phyloP scores from a whole-genome alignment of 1,140 invertebrate species.

The Triops cancriformis region DNA sequence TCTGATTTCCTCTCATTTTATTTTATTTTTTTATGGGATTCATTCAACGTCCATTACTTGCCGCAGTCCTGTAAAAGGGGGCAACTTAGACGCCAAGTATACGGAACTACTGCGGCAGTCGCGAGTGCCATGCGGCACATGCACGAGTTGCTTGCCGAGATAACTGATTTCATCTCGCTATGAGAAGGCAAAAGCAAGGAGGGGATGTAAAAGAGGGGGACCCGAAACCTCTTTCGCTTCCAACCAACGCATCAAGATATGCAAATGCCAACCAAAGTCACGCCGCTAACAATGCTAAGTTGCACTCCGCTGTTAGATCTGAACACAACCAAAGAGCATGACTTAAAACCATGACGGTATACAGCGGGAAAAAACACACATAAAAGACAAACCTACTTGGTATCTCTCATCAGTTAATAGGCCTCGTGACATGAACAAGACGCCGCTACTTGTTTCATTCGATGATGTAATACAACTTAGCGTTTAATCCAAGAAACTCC shows the following conservation, averaged over 20 bases:
- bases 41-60: not conserved
- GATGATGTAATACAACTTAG: not conserved
- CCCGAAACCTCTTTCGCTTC: not conserved
- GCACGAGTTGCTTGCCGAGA: not conserved
- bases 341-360: not conserved
- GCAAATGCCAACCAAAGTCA: constrained; percentile 2
- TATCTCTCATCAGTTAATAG: not conserved
- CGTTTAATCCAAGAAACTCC: not conserved
- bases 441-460: not conserved
- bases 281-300: not conserved
- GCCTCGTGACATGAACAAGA: constrained; percentile 2
- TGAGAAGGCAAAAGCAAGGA: not conserved
- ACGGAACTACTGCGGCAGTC: not conserved
- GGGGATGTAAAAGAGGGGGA: not conserved
- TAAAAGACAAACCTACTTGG: not conserved
- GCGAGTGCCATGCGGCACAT: not conserved
- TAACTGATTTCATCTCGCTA: not conserved
- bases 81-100: not conserved
- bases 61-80: not conserved
- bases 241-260: constrained; percentile 10
- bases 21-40: not conserved
- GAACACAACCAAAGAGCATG: not conserved
- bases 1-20: not conserved
- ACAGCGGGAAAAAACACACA: not conserved
- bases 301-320: not conserved